Conservation (phyloP, 2,888 invertebrate genomes). For the Oscheius sp. region DNA sequence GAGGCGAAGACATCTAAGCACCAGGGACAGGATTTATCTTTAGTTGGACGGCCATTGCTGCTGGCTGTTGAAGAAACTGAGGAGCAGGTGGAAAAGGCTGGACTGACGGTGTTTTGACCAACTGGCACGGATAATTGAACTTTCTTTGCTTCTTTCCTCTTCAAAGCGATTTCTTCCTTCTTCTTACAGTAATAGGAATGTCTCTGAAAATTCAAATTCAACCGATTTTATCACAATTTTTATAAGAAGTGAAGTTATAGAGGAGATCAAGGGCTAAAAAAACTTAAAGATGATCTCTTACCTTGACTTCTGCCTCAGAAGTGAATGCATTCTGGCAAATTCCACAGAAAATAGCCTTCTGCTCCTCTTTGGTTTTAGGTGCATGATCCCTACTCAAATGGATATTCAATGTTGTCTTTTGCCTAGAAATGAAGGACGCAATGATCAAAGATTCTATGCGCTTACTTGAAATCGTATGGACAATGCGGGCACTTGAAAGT, state of each 20-base stretch:
- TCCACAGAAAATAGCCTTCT: background rate
- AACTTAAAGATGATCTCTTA: too few relatives aligned
- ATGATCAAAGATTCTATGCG: too few relatives aligned
- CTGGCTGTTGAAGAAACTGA: conserved; percentile 1
- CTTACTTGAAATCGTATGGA: conserved; percentile 27
- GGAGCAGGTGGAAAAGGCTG: conserved; percentile 32
- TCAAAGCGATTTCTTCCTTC: conserved; percentile 31
- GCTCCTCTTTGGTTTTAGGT: background rate
- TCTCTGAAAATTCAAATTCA: conserved; percentile 9
- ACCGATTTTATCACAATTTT: background rate
- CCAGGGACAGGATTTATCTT: conserved; percentile 44
- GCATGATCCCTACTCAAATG: conserved; percentile 11
- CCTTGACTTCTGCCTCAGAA: conserved; percentile 19
- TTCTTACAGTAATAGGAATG: conserved; percentile 44
- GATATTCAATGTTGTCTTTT: background rate
- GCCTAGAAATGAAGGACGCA: background rate
- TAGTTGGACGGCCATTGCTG: conserved; percentile 3
- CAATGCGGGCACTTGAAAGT: conserved; percentile 22
- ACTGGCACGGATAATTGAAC: conserved; percentile 2
- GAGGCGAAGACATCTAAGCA: conserved; percentile 43
- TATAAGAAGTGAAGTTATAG: too few relatives aligned
- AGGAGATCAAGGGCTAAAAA: too few relatives aligned
- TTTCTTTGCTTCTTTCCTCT: conserved; percentile 18
- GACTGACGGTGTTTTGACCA: conserved; percentile 31
- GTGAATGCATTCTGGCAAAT: conserved; percentile 1